Percentiles rank a stretch among this genome's conserved stretches.
Evolutionary conservation across 1,140 invertebrate species (phyloP).

Genomic region (Dendroctonus valens): DNA sequence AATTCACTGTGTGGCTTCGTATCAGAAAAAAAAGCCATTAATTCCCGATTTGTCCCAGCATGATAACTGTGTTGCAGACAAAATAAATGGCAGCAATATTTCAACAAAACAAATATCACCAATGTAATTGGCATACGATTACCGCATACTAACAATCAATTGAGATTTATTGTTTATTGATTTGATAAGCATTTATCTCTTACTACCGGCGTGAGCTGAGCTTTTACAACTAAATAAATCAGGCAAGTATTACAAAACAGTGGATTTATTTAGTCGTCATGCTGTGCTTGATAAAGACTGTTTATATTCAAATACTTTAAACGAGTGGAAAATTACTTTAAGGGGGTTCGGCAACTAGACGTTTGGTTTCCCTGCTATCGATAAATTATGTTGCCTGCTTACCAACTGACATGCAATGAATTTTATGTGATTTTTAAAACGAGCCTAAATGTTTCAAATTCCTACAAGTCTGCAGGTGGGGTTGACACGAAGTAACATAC

Average conservation of each 20-base stretch:
- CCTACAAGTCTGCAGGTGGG: too few relatives aligned
- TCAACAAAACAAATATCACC: constrained; percentile 6
- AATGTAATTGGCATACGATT: constrained; percentile 8
- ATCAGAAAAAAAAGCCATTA: too few relatives aligned
- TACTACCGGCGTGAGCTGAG: constrained; percentile 19
- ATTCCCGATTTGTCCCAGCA: neutral
- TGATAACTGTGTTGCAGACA: neutral
- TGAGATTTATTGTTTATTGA: constrained; percentile 23
- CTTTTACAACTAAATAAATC: constrained; percentile 27
- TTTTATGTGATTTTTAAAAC: too few relatives aligned
- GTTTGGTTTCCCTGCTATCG: too few relatives aligned
- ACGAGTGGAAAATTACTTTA: constrained; percentile 2
- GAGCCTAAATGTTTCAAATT: too few relatives aligned
- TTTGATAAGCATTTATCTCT: constrained; percentile 23
- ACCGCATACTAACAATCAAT: constrained; percentile 9
- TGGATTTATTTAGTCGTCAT: constrained; percentile 10
- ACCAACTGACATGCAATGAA: too few relatives aligned
- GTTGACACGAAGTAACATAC: too few relatives aligned
- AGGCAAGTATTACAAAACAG: constrained; percentile 8
- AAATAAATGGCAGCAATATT: constrained; percentile 10
- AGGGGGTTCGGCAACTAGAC: neutral
- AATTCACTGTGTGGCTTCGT: too few relatives aligned
- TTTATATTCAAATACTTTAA: constrained; percentile 7
- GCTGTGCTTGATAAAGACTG: constrained; percentile 7
- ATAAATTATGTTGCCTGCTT: too few relatives aligned